phyloP scores from a whole-genome alignment of 2,888 invertebrate species.

The Serripes groenlandicus region DNA sequence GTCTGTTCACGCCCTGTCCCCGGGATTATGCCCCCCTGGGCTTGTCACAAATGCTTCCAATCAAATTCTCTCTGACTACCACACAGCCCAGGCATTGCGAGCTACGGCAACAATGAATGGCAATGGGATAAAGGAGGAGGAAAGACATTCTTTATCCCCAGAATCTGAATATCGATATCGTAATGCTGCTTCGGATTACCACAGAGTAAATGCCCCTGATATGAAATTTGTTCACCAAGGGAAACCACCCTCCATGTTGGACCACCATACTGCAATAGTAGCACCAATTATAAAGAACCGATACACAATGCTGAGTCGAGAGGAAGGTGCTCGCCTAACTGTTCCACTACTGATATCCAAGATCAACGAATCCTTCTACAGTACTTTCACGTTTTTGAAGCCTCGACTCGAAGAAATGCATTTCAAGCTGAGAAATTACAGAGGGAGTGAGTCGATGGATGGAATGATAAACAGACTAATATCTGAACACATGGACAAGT shows the following conservation, averaged over 20 bases:
- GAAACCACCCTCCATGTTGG: constrained; percentile 23
- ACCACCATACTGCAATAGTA: constrained; percentile 71
- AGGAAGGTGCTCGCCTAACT: constrained; percentile 79
- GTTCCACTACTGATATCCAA: constrained; percentile 78
- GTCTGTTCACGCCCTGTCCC: constrained; percentile 31
- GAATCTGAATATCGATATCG: constrained; percentile 27
- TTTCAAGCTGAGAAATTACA: constrained; percentile 72
- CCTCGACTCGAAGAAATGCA: constrained; percentile 76
- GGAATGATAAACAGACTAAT: constrained; percentile 75
- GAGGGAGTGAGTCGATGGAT: constrained; percentile 76
- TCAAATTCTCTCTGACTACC: constrained; percentile 57
- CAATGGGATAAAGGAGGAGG: constrained; percentile 5
- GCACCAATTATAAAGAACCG: constrained; percentile 69
- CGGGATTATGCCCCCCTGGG: constrained; percentile 33
- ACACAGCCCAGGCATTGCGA: constrained; percentile 47
- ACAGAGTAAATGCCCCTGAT: constrained; percentile 52
- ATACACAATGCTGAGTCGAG: constrained; percentile 61
- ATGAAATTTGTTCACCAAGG: constrained; percentile 25
- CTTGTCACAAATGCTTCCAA: constrained; percentile 31
- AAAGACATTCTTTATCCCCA: constrained; percentile 36
- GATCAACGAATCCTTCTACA: constrained; percentile 80
- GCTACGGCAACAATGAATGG: constrained; percentile 4
- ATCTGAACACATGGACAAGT: constrained; percentile 63
- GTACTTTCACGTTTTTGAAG: constrained; percentile 80
- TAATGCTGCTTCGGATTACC: constrained; percentile 35